Evolutionary conservation across 2,888 invertebrate genomes (phyloP).

Genomic region (Clivina fossor): DNA sequence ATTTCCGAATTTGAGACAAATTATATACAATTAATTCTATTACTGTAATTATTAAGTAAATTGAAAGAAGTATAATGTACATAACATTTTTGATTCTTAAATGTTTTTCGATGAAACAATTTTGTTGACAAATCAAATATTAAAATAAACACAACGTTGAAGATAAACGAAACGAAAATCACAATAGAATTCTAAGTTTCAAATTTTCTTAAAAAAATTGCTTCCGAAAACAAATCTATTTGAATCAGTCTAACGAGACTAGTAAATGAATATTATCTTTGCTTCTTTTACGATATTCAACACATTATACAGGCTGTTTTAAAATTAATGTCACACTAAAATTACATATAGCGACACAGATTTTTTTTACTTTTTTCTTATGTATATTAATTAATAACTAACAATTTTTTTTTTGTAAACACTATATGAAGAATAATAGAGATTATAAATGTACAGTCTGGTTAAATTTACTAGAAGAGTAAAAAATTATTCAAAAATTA

Average conservation of each 20-base stretch:
- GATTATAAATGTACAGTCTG: background rate
- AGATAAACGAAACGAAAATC: background rate
- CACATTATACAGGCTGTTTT: slow-evolving; percentile 19
- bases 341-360: slow-evolving; percentile 32
- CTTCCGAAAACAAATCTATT: background rate
- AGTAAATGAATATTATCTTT: background rate
- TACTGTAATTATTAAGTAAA: no score
- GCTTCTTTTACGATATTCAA: slow-evolving; percentile 18
- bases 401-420: slow-evolving; percentile 21
- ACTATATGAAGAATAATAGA: slow-evolving; percentile 8
- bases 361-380: slow-evolving; percentile 8
- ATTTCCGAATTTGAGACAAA: no score
- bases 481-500: slow-evolving; percentile 1
- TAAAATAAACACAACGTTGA: background rate
- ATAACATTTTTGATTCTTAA: no score
- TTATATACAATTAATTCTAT: no score
- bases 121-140: no score
- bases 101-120: no score
- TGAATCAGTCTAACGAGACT: slow-evolving; percentile 11
- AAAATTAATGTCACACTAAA: slow-evolving; percentile 23
- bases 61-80: no score
- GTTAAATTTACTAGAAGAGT: no score
- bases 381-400: slow-evolving; percentile 22
- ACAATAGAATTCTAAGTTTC: no score
- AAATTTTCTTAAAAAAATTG: background rate